phyloP scores from a whole-genome alignment of 2,113 vertebrate genomes.

The Gallinago paraguaiae region DNA sequence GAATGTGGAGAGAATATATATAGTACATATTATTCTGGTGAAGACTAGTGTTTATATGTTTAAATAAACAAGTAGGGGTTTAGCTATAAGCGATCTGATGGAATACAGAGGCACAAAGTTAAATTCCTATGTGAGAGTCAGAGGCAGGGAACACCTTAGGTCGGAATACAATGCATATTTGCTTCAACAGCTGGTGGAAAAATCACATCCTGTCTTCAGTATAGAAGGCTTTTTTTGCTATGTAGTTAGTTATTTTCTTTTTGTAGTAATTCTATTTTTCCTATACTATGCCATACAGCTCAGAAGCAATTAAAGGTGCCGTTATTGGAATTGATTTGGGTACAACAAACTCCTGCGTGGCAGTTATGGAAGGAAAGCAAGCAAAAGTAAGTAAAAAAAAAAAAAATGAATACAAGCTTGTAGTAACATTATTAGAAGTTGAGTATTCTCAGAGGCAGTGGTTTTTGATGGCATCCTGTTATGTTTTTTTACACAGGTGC shows the following conservation, averaged over 20 bases:
- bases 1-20: fast-evolving
- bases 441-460: fast-evolving
- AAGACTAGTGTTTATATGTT: neutral
- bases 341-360: slow-evolving; percentile 98
- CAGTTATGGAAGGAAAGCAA: slow-evolving; percentile 98
- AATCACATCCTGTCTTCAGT: neutral
- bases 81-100: fast-evolving
- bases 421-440: fast-evolving
- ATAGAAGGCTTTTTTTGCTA: fast-evolving
- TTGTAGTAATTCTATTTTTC: neutral
- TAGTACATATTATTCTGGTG: neutral
- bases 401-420: fast-evolving
- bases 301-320: slow-evolving; percentile 92
- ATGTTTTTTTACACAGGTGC: slow-evolving; percentile 75
- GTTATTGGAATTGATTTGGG: slow-evolving; percentile 98
- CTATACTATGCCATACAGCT: slow-evolving; percentile 75
- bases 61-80: neutral
- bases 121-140: neutral
- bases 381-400: slow-evolving; percentile 84
- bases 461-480: neutral
- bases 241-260: no score
- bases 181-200: neutral
- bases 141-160: neutral
- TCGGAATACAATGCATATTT: neutral
- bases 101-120: neutral